These are phyloP conservation scores for Helicolenus hilgendorfi DNA, from an alignment of 2,797 vertebrate genomes.

Conservation along the genomic window DNA sequence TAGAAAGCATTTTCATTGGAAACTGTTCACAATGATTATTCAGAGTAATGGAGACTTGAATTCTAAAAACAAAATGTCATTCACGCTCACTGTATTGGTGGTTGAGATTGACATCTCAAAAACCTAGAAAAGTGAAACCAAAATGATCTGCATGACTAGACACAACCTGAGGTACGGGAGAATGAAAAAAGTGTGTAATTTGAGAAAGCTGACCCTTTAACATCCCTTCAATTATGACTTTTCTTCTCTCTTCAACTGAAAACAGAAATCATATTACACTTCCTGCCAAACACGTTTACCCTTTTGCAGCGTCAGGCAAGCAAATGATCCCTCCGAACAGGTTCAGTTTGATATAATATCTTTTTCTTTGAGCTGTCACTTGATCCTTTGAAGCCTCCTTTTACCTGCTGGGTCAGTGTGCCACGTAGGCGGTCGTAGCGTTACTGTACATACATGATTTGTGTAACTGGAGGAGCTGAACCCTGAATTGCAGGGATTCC, in stretches of 20 bases:
- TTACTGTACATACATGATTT: conserved; percentile 57
- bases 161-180: conserved; percentile 8
- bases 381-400: conserved; percentile 51
- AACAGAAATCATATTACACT: conserved; percentile 57
- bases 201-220: conserved; percentile 58
- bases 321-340: conserved; percentile 32
- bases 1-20: conserved; percentile 3
- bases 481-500: conserved; percentile 38
- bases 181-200: conserved; percentile 29
- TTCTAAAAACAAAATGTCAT: neutral
- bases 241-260: conserved; percentile 20
- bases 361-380: conserved; percentile 53
- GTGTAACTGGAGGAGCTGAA: neutral
- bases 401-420: conserved; percentile 75
- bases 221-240: conserved; percentile 48
- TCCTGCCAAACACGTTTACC: conserved; percentile 71
- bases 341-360: conserved; percentile 40
- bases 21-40: neutral
- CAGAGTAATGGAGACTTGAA: neutral
- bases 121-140: conserved; percentile 8
- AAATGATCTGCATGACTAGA: conserved; percentile 35
- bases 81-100: neutral
- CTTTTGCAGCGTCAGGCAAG: conserved; percentile 36
- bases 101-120: neutral
- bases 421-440: neutral